These are phyloP conservation scores for Drosophila lacteicornis DNA, from an alignment of 1,140 invertebrate genomes.

Conservation along the genomic window DNA sequence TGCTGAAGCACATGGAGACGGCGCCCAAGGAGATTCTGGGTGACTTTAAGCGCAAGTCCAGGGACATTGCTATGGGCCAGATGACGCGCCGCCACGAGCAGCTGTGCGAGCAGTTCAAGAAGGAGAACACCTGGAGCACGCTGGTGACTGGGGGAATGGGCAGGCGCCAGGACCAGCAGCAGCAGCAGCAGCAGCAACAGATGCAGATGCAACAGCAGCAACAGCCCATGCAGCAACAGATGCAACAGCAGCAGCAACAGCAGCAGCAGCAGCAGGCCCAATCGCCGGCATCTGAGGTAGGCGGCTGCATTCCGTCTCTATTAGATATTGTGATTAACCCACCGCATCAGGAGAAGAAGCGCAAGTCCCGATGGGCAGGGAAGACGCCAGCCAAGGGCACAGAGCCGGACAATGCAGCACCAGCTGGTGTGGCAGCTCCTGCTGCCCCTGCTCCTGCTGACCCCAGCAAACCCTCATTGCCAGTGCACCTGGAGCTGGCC, in stretches of 20 bases:
- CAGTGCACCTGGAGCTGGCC: constrained; percentile 85
- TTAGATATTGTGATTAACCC: constrained; percentile 82
- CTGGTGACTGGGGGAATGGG: constrained; percentile 43
- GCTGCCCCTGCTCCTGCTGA: neutral
- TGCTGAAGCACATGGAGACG: constrained; percentile 94
- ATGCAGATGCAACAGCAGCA: constrained; percentile 30
- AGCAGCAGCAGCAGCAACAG: constrained; percentile 25
- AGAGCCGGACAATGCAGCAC: neutral
- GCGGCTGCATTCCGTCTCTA: constrained; percentile 70
- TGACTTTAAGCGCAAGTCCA: constrained; percentile 92
- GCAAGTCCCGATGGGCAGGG: constrained; percentile 87
- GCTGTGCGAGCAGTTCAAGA: constrained; percentile 86
- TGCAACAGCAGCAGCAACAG: constrained; percentile 32
- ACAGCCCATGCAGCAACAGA: constrained; percentile 22
- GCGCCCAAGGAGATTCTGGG: constrained; percentile 95
- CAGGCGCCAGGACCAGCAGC: constrained; percentile 49
- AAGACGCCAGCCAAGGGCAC: constrained; percentile 36
- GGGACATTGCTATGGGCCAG: constrained; percentile 90
- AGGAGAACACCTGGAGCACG: constrained; percentile 61
- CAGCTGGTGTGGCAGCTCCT: neutral
- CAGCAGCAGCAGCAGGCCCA: constrained; percentile 27
- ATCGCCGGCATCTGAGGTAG: constrained; percentile 12
- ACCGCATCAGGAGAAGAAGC: constrained; percentile 85
- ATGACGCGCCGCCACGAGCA: constrained; percentile 89
- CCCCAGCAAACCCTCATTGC: constrained; percentile 20